Base-by-base conservation (phyloP, 2,113 vertebrate species). In the Nerophis ophidion region DNA sequence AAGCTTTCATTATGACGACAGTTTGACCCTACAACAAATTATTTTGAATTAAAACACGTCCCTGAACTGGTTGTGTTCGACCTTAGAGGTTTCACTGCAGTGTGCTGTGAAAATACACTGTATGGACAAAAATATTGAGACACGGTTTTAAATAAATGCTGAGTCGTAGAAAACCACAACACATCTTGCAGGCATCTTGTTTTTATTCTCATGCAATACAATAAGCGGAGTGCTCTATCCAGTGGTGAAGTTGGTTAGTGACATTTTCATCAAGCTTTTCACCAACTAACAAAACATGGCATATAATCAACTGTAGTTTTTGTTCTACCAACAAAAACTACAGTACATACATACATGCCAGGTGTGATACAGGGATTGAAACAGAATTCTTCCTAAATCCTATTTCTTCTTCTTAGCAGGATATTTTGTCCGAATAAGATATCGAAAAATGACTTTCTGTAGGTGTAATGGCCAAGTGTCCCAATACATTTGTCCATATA, bases 81-180 rank as follows among this genome's bases (percentile, higher is more conserved):
- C 38, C n/a, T 55, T 12, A 55, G 54, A 56, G 54, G 54, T 56
- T 56, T 38, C 54, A 42, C 36, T 56, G 54, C 38, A 12, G 10
- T 42, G 36, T 10, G 16, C n/a, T 8, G 54, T 11, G 12, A 56
- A 56, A n/a, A 56, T 17, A 42, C 54, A 40, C 38, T 42, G 14
- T 16, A 55, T 55, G 54, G 54, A 56, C 54, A 56, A 42, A 42
- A 56, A 56, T 56, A 56, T 42, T 56, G 54, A 56, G 16, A 42
- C 54, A 4, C 5, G 11, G 9, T 15, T n/a, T 8, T 16, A 14
- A 52, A 52, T 52, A 34, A 34, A 52, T 34, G 26, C 16, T 13
- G 13, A 5, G 4, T 34, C 9, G 6, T 52, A 52, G 26, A 5
- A 12, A 52, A 34, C 50, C 11, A 52, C 11, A 26, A 12, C 26